phyloP scores from a whole-genome alignment of 2,888 invertebrate genomes.

The Drosophila setosimentum region DNA sequence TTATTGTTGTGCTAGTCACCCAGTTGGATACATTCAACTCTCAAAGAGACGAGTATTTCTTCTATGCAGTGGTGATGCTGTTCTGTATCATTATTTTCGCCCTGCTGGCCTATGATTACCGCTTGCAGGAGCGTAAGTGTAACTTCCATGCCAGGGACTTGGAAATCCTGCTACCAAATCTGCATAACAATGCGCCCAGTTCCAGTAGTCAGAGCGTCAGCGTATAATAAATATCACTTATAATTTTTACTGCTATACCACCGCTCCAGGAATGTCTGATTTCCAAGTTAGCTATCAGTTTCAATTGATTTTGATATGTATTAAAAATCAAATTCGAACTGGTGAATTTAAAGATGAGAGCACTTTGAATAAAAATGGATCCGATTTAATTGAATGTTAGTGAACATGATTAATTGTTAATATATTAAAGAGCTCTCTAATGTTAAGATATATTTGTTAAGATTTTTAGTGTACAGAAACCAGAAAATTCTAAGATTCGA shows the following conservation, averaged over 20 bases:
- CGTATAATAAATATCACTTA: slow-evolving; percentile 18
- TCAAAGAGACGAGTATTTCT: slow-evolving; percentile 83
- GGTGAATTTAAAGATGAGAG: not conserved
- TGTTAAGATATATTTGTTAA: not conserved
- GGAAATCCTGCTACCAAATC: slow-evolving; percentile 33
- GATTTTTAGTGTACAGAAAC: not conserved
- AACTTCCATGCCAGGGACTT: slow-evolving; percentile 42
- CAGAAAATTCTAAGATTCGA: not conserved
- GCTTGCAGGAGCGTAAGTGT: slow-evolving; percentile 70
- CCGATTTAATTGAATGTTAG: not conserved
- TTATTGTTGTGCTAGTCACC: slow-evolving; percentile 84
- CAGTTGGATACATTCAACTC: slow-evolving; percentile 76
- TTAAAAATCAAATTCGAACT: not conserved
- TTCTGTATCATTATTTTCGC: slow-evolving; percentile 81
- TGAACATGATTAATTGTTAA: not conserved
- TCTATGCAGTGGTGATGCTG: slow-evolving; percentile 84
- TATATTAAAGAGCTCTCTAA: not conserved
- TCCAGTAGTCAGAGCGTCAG: slow-evolving; percentile 60
- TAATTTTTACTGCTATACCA: not conserved
- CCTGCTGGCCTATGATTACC: slow-evolving; percentile 81
- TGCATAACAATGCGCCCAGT: slow-evolving; percentile 57
- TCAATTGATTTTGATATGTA: not conserved
- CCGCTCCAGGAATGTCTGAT: not conserved
- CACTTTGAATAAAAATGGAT: not conserved
- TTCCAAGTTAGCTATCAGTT: not conserved